Base-by-base conservation (phyloP, 2,888 invertebrate genomes). In the Creontiades dilutus region DNA sequence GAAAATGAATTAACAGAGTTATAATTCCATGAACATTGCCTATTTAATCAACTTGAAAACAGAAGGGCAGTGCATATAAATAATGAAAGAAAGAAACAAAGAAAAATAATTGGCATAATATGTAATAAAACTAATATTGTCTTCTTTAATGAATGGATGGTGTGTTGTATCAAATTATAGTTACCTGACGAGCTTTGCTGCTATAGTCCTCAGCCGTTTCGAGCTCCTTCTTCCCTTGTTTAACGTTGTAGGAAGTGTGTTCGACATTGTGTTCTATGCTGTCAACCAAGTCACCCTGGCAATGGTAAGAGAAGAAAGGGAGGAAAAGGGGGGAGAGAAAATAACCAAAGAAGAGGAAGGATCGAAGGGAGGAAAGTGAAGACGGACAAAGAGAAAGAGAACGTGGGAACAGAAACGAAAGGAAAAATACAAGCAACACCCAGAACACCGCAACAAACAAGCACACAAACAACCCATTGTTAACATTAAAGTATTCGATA, bases 181-280 rank as follows among this genome's bases (percentile, higher is more conserved):
- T 95, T 96, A 98, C 98, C 97, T 97, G 96, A 94, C 97, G 95
- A 92, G 98, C 97, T 94, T 97, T 97, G 93, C 95, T 95, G 94
- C 96, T 96, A 94, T 97, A 98, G 93, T 95, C 95, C 93, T 96
- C 95, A 92, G 98, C 98, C 93, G 95, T 94, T 93, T 95, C 95
- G 92, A 98, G 96, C 94, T 98, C 96, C 92, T 94, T 95, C 92
- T 96, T 96, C 92, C 97, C 98, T 92, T 95, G 94, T 93, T 96
- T 96, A 93, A 98, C 96, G 94, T 96, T 97, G 94, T 97, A 97
- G 92, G 95, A 95, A 92, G 98, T 96, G 94, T 96, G 96, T 93
- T 96, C 96, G 92, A 98, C 98, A 94, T 98, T 97, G 95, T 97
- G 97, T 95, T 98, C 98, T 94, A 98, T 97, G 94, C 97, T 95